Evolutionary conservation across 2,113 vertebrate species (phyloP).

Genomic region (Piaya cayana): DNA sequence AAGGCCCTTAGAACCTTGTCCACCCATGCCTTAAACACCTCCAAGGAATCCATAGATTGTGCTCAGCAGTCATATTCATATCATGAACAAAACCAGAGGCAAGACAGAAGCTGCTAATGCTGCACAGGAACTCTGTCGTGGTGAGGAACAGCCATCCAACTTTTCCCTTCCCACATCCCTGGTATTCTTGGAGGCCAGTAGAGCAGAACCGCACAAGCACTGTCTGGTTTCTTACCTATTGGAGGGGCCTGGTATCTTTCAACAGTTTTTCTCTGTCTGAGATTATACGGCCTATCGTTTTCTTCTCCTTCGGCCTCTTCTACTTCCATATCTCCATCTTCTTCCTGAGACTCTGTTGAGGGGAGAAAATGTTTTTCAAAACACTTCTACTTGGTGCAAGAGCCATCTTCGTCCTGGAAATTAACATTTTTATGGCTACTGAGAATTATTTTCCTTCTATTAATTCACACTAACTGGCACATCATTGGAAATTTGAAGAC

Average conservation of each 20-base stretch:
- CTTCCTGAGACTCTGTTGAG: slow-evolving; percentile 90
- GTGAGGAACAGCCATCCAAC: neutral
- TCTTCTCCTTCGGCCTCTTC: slow-evolving; percentile 96
- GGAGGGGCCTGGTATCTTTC: slow-evolving; percentile 97
- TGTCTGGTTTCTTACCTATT: slow-evolving; percentile 81
- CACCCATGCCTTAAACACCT: too few relatives aligned
- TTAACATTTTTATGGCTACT: neutral
- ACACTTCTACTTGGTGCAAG: neutral
- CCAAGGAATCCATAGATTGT: neutral
- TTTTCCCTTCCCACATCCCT: neutral
- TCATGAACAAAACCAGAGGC: neutral
- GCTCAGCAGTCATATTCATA: accelerated
- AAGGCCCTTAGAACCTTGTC: too few relatives aligned
- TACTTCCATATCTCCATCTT: slow-evolving; percentile 94
- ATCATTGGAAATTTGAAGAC: neutral
- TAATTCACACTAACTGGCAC: neutral
- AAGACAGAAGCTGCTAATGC: neutral
- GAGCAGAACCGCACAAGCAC: neutral
- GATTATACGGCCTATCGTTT: slow-evolving; percentile 93
- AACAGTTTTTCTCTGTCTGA: slow-evolving; percentile 97
- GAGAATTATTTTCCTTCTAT: neutral
- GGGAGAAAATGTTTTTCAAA: neutral
- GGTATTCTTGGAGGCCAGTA: neutral
- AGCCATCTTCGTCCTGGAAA: neutral
- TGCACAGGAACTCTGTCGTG: neutral